Conservation (phyloP, 2,797 vertebrate species). For the Helarctos malayanus region DNA sequence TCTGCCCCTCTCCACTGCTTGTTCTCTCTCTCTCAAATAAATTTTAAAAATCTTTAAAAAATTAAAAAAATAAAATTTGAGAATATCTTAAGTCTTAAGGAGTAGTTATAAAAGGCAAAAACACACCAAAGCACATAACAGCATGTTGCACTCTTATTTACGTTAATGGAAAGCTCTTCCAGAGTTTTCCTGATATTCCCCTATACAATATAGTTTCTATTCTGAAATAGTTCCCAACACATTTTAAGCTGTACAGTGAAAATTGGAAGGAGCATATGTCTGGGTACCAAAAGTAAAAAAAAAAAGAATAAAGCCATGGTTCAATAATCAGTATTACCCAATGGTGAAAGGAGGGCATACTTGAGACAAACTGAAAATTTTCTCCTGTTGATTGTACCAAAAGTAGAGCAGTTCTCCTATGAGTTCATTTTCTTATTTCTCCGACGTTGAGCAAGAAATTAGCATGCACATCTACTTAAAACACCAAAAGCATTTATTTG, state of each 20-base stretch:
- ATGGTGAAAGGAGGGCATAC: not conserved
- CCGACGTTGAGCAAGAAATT: slow-evolving; percentile 29
- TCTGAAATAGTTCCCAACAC: not conserved
- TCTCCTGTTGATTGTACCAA: not conserved
- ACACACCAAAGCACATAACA: not conserved
- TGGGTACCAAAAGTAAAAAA: not conserved
- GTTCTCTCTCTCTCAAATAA: not conserved
- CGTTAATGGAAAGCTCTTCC: not conserved
- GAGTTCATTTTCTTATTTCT: slow-evolving; percentile 39
- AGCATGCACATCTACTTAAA: not conserved
- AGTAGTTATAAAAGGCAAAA: slow-evolving; percentile 43
- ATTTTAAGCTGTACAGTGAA: not conserved
- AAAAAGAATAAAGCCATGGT: not conserved
- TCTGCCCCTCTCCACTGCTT: not conserved
- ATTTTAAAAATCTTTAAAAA: not conserved
- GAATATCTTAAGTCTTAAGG: not conserved
- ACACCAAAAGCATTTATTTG: not conserved
- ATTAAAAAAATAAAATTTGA: not conserved
- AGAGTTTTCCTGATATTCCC: not conserved
- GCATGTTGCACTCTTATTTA: not conserved
- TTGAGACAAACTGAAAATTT: slow-evolving; percentile 25
- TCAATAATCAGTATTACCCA: not conserved
- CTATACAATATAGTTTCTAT: not conserved
- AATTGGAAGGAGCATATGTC: not conserved
- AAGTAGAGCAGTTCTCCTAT: not conserved